A percentile compares a stretch with the other conserved stretches of the same genome.
phyloP scores from a whole-genome alignment of 2,797 vertebrate species.

The Buphagus erythrorhynchus region DNA sequence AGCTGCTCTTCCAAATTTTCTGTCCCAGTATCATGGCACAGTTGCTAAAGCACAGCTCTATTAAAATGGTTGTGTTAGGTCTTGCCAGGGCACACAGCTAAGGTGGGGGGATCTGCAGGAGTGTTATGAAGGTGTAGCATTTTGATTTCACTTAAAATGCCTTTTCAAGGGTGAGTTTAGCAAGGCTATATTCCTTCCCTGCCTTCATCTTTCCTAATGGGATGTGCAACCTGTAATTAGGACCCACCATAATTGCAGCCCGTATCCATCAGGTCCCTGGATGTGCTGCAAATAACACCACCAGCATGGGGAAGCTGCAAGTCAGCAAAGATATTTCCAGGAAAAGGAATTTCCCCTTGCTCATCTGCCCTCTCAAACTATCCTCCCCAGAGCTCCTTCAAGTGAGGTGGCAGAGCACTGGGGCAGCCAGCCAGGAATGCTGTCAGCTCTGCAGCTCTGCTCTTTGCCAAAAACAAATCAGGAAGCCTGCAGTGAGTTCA shows the following conservation, averaged over 20 bases:
- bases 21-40: neutral
- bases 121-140: neutral
- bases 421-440: neutral
- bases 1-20: neutral
- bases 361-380: neutral
- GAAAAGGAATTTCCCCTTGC: neutral
- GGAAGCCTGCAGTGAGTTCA: neutral
- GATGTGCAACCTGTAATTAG: neutral
- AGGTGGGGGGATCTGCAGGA: accelerated
- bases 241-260: neutral
- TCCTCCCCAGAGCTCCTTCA: accelerated
- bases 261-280: accelerated
- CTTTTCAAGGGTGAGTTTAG: neutral
- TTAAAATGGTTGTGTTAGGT: neutral
- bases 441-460: neutral
- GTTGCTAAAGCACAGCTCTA: neutral
- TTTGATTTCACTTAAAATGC: neutral
- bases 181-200: neutral
- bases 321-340: neutral
- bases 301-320: neutral
- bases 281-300: neutral
- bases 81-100: neutral
- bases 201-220: neutral
- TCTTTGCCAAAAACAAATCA: neutral
- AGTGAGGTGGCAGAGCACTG: accelerated